These are phyloP conservation scores for Petrocephalus schoutedeni DNA, from an alignment of 2,797 vertebrate genomes.

Conservation along the genomic window DNA sequence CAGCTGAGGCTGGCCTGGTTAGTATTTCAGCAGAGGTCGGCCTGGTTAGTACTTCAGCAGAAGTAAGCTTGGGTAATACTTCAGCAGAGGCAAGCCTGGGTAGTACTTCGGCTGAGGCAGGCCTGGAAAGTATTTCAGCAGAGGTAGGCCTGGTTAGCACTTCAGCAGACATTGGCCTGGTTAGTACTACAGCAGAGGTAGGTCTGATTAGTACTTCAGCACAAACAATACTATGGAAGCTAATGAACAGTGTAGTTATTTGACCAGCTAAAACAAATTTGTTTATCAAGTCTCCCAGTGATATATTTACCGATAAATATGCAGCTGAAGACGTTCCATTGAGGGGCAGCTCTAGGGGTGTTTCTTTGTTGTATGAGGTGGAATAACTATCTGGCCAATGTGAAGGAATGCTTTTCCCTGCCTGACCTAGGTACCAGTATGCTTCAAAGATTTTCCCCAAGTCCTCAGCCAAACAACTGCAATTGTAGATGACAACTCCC, in stretches of 20 bases:
- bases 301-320: constrained; percentile 74
- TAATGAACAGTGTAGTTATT: background rate
- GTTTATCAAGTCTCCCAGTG: background rate
- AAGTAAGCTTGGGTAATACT: background rate
- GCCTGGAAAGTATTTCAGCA: background rate
- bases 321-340: constrained; percentile 67
- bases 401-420: constrained; percentile 59
- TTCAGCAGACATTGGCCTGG: background rate
- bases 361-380: constrained; percentile 75
- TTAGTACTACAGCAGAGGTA: background rate
- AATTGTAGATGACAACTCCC: constrained; percentile 77
- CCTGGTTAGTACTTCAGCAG: background rate
- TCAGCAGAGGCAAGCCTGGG: background rate
- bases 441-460: constrained; percentile 83
- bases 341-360: constrained; percentile 72
- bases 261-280: background rate
- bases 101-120: background rate
- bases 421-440: constrained; percentile 78
- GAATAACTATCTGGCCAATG: constrained; percentile 76
- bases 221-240: background rate
- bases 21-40: background rate
- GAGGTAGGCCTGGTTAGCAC: background rate
- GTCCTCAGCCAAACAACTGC: constrained; percentile 80
- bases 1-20: background rate
- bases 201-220: background rate